Evolutionary conservation across 2,888 invertebrate species (phyloP).

Genomic region (Andrena fulva): DNA sequence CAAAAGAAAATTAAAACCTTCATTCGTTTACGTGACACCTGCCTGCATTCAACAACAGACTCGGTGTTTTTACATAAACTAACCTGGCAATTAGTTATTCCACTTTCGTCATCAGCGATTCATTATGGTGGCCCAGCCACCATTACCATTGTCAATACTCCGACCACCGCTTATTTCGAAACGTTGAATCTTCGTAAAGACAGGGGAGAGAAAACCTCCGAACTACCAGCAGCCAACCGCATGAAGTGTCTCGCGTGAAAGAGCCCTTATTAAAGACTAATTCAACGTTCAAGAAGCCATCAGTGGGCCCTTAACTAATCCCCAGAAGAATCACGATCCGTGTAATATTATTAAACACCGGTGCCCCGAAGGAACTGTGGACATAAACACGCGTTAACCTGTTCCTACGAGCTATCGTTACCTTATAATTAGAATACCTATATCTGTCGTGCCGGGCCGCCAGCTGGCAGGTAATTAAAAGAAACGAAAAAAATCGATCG

Average conservation of each 20-base stretch:
- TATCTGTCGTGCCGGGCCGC: slow-evolving; percentile 22
- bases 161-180: no score
- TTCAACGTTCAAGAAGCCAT: background rate
- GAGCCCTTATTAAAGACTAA: background rate
- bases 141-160: no score
- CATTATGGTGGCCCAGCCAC: no score
- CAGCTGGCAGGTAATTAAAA: slow-evolving; percentile 29
- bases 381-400: slow-evolving; percentile 42
- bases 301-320: background rate
- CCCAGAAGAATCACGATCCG: background rate
- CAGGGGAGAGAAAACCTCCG: no score
- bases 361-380: background rate
- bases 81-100: no score
- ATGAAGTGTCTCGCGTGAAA: background rate
- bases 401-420: slow-evolving; percentile 32
- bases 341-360: slow-evolving; percentile 23
- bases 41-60: no score
- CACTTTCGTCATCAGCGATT: no score
- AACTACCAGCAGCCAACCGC: no score
- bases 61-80: no score
- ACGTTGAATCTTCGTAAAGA: no score
- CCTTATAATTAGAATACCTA: slow-evolving; percentile 51
- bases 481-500: slow-evolving; percentile 12
- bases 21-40: no score
- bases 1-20: no score